These are phyloP conservation scores for Morus bassanus DNA, from an alignment of 2,797 vertebrate genomes.

Conservation along the genomic window DNA sequence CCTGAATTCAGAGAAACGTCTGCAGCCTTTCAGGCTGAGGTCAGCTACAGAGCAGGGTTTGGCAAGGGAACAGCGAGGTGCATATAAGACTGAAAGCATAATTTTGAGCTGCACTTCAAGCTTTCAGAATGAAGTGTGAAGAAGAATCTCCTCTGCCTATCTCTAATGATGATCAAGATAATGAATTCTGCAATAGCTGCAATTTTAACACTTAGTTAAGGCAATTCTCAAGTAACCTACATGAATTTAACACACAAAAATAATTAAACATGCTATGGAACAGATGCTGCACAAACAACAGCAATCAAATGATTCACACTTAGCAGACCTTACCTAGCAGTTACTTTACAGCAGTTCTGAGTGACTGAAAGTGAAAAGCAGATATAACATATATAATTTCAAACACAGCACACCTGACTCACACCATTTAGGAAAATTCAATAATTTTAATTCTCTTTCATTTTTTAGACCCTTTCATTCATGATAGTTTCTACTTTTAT, in stretches of 20 bases:
- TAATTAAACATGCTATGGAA: conserved; percentile 58
- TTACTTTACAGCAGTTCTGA: conserved; percentile 15
- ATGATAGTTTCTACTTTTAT: background rate
- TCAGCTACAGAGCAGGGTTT: background rate
- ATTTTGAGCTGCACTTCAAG: background rate
- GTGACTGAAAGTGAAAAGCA: conserved; percentile 17
- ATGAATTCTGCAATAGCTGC: conserved; percentile 49
- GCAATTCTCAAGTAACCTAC: conserved; percentile 64
- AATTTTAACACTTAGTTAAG: conserved; percentile 60
- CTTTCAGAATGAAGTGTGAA: background rate
- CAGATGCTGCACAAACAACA: conserved; percentile 53
- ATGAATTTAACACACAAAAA: conserved; percentile 54
- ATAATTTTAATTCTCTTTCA: background rate
- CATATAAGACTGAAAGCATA: background rate
- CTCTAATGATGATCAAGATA: conserved; percentile 41
- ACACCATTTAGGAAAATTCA: background rate
- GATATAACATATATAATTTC: background rate
- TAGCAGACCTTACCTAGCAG: conserved; percentile 41
- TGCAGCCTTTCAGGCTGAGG: background rate
- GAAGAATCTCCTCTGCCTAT: conserved; percentile 18
- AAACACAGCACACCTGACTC: background rate
- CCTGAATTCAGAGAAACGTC: background rate
- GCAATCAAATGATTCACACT: conserved; percentile 52
- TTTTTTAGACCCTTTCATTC: background rate
- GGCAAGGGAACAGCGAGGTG: background rate